Evolutionary conservation across 2,888 invertebrate species (phyloP), one percentile per base, ranked within the genome.

Genomic region (Caenorhabditis angaria): DNA sequence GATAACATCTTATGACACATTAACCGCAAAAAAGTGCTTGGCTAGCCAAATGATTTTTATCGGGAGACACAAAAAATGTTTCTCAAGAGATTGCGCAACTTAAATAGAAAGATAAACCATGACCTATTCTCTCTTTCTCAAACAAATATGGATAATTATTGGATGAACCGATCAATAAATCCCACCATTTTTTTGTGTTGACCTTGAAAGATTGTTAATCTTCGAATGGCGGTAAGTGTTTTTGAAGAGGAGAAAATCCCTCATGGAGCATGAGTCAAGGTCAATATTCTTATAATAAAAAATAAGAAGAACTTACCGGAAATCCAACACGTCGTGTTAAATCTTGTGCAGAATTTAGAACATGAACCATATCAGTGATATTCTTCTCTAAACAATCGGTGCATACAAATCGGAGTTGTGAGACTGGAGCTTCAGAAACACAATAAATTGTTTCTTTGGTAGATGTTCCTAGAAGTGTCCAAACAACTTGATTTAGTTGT

Each of bases 351-450:
- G 82, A 78, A 62, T 83, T 86, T 50, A 86, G 81, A 2, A 84
- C 79, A 61, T 84, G 76, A 24, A 83, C 81, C 78, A 86, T 85
- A 68, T 86, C 86, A 22, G 86, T 86, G 65, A 86, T 84, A 70
- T 86, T 86, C 61, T 79, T 82, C 67, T 85, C 82, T 24, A 75
- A 59, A 61, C 86, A 86, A 65, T 86, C 86, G 53, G 80, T 78
- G 70, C 86, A 86, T 8, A 85, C 79, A 62, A 86, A 86, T 35
- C 86, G 80, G 28, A 86, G 80, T 62, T 87, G 86, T 25, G 80
- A 81, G 54, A 87, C 86, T 29, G 86, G 86, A n/a, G 76, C 68
- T 54, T 78, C 76, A 50, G 78, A 78, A 61, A 78, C 80, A 55
- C 80, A 80, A 58, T 76, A 80, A 61, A 80, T 78, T 29, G 70